A percentile compares a stretch with the other conserved stretches of the same genome.
Evolutionary conservation across 2,888 invertebrate genomes (phyloP).

Genomic region (Coenonympha arcania): DNA sequence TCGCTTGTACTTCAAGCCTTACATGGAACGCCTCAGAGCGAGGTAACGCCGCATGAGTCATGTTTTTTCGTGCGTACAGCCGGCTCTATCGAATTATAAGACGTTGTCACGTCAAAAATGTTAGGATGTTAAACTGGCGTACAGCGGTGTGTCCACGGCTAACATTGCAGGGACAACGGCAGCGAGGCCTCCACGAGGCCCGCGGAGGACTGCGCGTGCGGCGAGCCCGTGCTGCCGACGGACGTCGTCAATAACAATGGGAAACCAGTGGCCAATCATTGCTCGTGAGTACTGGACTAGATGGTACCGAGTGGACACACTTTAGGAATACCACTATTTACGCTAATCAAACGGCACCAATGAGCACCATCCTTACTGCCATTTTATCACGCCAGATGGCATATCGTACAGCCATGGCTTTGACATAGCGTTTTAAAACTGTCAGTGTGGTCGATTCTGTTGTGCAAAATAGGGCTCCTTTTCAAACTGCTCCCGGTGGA

Average conservation of each 20-base stretch:
- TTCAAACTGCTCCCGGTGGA: too few species aligned
- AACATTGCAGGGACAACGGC: conserved; percentile 66
- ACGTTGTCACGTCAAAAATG: background rate
- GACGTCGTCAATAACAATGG: conserved; percentile 47
- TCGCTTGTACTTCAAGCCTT: too few species aligned
- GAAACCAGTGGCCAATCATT: conserved; percentile 60
- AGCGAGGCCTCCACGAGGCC: conserved; percentile 68
- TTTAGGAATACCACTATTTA: background rate
- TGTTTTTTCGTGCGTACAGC: too few species aligned
- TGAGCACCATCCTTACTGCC: too few species aligned
- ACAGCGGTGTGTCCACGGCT: conserved; percentile 18
- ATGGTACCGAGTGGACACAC: background rate
- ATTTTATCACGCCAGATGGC: too few species aligned
- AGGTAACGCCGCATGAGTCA: too few species aligned
- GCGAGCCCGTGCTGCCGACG: conserved; percentile 33
- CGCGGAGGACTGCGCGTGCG: conserved; percentile 60
- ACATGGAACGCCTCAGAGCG: too few species aligned
- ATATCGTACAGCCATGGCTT: too few species aligned
- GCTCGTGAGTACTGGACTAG: conserved; percentile 72
- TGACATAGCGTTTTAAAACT: too few species aligned
- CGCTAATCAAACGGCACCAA: too few species aligned
- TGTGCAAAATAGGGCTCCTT: too few species aligned
- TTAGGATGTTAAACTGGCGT: background rate
- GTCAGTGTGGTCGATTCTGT: too few species aligned
- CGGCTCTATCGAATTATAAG: background rate